Evolutionary conservation across 1,140 invertebrate species (phyloP), one percentile per base, ranked within the genome.

Genomic region (Aethina tumida): DNA sequence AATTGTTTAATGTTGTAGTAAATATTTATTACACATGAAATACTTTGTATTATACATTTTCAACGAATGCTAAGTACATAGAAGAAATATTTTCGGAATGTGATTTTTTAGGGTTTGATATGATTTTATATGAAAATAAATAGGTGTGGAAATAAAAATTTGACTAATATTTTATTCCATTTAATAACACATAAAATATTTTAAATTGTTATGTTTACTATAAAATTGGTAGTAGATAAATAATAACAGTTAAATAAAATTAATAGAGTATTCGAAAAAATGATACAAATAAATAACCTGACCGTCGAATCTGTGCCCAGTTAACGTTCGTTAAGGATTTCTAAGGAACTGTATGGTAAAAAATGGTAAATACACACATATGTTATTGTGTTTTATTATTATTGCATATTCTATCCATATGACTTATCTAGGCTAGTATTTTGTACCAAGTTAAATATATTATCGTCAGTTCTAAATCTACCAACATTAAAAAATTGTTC

Each of bases 51-150:
- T 33, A 40, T 40, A 40, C 38, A 40, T 30, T 29, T 27, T 27
- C 26, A 40, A 40, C 22, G 30, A 40, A 33, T 33, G 30, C 38
- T 40, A 40, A 33, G 21, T 33, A 40, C 19, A 34, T 17, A 14
- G 19, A 15, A 18, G 26, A 33, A 24, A 40, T 25, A 26, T 33
- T 33, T 20, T 34, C n/a, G 25, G 29, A 18, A 40, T 33, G 30
- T 40, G 37, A 21, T 35, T 25, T 16, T 31, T 22, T 35, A 41
- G 39, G 39, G 34, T 32, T 45, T 46, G 44, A 46, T 46, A 46
- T 46, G 44, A 20, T 46, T 40, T 39, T 39, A 41, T 46, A 25
- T 40, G 21, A 30, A 25, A 19, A 22, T 34, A 19, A 40, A 25
- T 31, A 41, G 43, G 39, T 37, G 29, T 35, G 41, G 21, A 18